Evolutionary conservation across 1,140 invertebrate species (phyloP), one percentile per base, ranked within the genome.

Genomic region (Oncopodura yosiiana): DNA sequence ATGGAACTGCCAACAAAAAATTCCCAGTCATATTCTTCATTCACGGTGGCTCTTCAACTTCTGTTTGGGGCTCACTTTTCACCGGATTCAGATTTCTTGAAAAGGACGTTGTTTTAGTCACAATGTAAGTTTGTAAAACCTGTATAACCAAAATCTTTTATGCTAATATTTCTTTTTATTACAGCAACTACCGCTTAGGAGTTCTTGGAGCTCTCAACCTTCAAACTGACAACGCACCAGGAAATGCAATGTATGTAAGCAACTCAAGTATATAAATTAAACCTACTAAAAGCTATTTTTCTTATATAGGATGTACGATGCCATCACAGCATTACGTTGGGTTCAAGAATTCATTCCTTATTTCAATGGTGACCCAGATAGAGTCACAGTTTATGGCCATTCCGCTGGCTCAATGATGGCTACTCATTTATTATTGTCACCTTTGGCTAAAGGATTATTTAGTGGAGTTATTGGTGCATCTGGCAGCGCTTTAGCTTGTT

Each of bases 281-380:
- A n/a, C 8, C n/a, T 34, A 9, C n/a, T 8, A 9, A n/a, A 34
- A n/a, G n/a, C 8, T 9, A n/a, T n/a, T 34, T 34, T n/a, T n/a
- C n/a, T n/a, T n/a, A n/a, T n/a, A n/a, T n/a, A n/a, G n/a, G 1
- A 46, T 59, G 36, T 59, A 59, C 41, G 57, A 59, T 23, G 21
- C 27, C 19, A 42, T 59, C 16, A 49, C 46, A 3, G 57, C 57
- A 3, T 30, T 59, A 3, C 3, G 38, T 16, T 59, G 57, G 57
- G 52, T 59, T 29, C 37, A 59, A 24, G 39, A 43, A 32, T 54
- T 54, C 30, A 59, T 59, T 29, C 19, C 45, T 3, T 18, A 44
- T 44, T 59, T 46, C 9, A 52, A 52, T 19, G 57, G 57, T 2
- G 52, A 59, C 16, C 14, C 26, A 9, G 37, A 54, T 23, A 12